phyloP scores from a whole-genome alignment of 37 sponge, comb jelly and placozoan genomes.

The Axinella damicornis region DNA sequence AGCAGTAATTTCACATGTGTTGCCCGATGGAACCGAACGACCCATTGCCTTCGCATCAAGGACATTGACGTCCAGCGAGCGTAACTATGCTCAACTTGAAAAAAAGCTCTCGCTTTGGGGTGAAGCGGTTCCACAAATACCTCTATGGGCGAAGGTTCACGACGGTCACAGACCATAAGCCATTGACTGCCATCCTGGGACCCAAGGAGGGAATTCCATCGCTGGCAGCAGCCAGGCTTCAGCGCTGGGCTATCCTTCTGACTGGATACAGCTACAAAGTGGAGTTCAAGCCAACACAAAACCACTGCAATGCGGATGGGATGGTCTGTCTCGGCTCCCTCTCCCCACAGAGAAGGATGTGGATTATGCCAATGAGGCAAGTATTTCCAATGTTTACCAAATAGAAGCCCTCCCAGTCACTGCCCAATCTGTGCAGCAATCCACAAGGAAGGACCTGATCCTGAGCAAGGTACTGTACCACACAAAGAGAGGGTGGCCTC shows the following conservation, averaged over 20 bases:
- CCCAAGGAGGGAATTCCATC: constrained; percentile 33
- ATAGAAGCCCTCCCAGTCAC: constrained; percentile 24
- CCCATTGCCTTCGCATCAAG: constrained; percentile 59
- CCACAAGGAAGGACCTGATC: constrained; percentile 36
- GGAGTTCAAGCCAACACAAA: constrained; percentile 46
- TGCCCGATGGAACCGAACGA: constrained; percentile 33
- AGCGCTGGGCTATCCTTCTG: constrained; percentile 60
- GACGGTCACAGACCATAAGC: constrained; percentile 44
- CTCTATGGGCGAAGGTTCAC: constrained; percentile 59
- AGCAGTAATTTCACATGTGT: constrained; percentile 27
- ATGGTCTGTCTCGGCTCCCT: constrained; percentile 42
- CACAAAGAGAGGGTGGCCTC: constrained; percentile 48
- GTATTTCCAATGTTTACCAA: not conserved
- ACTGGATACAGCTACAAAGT: constrained; percentile 46
- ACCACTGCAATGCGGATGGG: constrained; percentile 63
- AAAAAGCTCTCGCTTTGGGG: constrained; percentile 49
- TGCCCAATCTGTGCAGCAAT: not conserved
- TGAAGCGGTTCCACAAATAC: constrained; percentile 51
- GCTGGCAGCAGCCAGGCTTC: constrained; percentile 28
- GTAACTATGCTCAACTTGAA: constrained; percentile 63
- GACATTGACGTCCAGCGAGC: constrained; percentile 27
- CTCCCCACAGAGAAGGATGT: not conserved
- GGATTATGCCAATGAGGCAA: not conserved
- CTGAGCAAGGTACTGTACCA: constrained; percentile 47
- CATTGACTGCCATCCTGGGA: constrained; percentile 27